Base-by-base conservation (phyloP, 92 coral and sea anemone species). In the Nematostella vectensis region DNA sequence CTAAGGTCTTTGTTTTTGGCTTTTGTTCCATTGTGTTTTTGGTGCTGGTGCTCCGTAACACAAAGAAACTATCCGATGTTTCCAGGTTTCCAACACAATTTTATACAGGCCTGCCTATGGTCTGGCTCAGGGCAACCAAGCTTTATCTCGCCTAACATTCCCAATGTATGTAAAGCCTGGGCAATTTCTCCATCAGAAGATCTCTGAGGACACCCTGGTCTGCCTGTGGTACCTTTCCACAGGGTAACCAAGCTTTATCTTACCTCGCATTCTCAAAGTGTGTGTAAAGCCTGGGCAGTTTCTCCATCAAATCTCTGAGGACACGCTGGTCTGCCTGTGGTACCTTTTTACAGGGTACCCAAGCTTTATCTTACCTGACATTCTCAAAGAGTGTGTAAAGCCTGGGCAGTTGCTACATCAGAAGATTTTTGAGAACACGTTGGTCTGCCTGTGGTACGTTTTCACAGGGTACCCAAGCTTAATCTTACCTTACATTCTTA, bases 301-400 rank as follows among this genome's bases (percentile, higher is more conserved):
- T 89, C 21, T 89, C 97, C 0, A 84, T 68, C 53, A 89, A 30
- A 48, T 89, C 97, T 31, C 68, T 81, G n/a, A 89, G 73, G 0
- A 86, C 97, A 28, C 97, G 55, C 69, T 89, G 89, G 47, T 89
- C 97, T 6, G 95, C 87, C 50, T 89, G 97, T 6, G 97, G 83
- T 6, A 91, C 95, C 13, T n/a, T n/a, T n/a, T n/a, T n/a, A 37
- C 10, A 37, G 44, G n/a, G 44, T n/a, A 37, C 10, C 44, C 44
- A n/a, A 37, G 11, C 44, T n/a, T n/a, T n/a, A n/a, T 36, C 48
- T 23, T 72, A 89, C 97, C 70, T 67, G 53, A 89, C 43, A 48
- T 63, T 68, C 6, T 89, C 97, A 27, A 89, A 70, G 65, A 85
- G 97, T 10, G 85, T 73, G 42, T 67, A 61, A 2, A 85, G 69